A percentile compares a stretch with the other conserved stretches of the same genome.
These are phyloP conservation scores for Myotis davidii DNA, from an alignment of 2,113 vertebrate genomes.

Conservation along the genomic window DNA sequence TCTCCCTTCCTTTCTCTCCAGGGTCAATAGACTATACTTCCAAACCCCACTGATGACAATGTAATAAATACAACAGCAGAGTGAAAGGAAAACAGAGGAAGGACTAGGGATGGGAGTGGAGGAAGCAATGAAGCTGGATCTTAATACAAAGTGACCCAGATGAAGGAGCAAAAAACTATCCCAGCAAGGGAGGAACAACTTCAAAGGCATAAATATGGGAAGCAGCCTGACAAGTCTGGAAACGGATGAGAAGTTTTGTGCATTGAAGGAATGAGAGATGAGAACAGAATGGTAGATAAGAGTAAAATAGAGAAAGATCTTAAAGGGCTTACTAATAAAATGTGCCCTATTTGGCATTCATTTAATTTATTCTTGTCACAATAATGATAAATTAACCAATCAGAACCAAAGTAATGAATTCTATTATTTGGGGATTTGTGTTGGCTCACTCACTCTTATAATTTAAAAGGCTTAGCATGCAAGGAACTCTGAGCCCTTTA, in stretches of 20 bases:
- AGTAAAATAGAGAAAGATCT: constrained; percentile 30
- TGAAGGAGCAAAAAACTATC: neutral
- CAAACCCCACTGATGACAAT: neutral
- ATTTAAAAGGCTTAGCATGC: neutral
- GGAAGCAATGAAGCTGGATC: neutral
- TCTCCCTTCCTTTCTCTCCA: neutral
- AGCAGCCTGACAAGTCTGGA: neutral
- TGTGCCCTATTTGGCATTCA: neutral
- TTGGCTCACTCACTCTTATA: neutral
- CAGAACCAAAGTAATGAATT: neutral
- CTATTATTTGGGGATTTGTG: neutral
- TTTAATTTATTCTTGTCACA: constrained; percentile 14
- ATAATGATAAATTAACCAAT: neutral
- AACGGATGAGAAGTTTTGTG: constrained; percentile 1
- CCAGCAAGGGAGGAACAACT: neutral
- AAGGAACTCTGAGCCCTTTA: neutral
- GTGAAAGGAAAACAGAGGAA: neutral
- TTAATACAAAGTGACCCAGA: neutral
- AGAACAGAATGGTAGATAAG: neutral
- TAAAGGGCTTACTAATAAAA: constrained; percentile 14
- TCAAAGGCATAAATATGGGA: constrained; percentile 19
- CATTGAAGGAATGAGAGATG: neutral
- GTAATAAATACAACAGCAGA: neutral
- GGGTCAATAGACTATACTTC: neutral
- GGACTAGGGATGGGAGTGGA: neutral